Evolutionary conservation across 1,140 invertebrate species (phyloP), one percentile per base, ranked within the genome.

Genomic region (Drosophila paulistorum): DNA sequence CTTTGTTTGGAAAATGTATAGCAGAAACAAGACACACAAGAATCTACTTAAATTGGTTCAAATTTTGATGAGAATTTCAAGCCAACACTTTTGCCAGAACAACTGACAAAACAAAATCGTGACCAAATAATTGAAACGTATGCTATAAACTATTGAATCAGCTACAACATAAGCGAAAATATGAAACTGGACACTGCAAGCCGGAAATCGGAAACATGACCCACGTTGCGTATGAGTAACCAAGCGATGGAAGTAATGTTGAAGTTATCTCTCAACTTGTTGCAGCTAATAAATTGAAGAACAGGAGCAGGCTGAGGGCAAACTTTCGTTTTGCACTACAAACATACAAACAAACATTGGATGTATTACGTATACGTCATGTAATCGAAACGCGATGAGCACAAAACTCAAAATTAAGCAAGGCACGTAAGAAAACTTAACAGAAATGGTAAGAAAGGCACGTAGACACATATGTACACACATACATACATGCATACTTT

Each of bases 381-480:
- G 81, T 81, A 85, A 85, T 74, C 82, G 82, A 77, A 74, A 78
- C 66, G 51, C 77, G 77, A 76, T 75, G 75, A 79, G 78, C 74
- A 71, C 65, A 58, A 65, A 64, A 65, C 72, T 67, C 59, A 65
- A 82, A 86, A 86, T 82, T 86, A 87, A 68, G 79, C 83, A 74
- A 48, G 51, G 83, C 83, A 86, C 83, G 83, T 86, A 87, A 68
- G 65, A 59, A 68, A 86, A 86, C 75, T 81, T 79, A 65, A 81
- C 74, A 42, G 59, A 14, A 61, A 33, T 60, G 62, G 42, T 57
- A 58, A 61, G 65, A n/a, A 62, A 17, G 63, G 39, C 70, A 68
- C 70, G 70, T 73, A 48, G 23, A 51, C 45, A 23, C 42, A 45
- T 17, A 30, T 30, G 30, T 30, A 30, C 30, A 30, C 30, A 13